phyloP scores from a whole-genome alignment of 2,113 vertebrate species.

The Pitta sordida region DNA sequence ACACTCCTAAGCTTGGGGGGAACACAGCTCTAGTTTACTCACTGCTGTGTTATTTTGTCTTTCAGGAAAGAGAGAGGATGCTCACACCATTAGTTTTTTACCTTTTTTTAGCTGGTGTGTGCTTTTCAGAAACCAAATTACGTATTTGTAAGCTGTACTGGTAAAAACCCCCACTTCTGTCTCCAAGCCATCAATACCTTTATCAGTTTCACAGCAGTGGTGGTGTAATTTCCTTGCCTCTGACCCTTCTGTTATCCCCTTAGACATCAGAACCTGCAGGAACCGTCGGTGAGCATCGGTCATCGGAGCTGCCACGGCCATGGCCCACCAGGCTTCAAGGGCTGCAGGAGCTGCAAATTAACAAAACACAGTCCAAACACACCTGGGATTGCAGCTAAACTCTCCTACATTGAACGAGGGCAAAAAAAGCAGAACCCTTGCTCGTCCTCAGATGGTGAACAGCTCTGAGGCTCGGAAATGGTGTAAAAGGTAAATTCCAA shows the following conservation, averaged over 20 bases:
- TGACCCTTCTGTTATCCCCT: constrained; percentile 77
- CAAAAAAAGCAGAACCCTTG: background rate
- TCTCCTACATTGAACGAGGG: background rate
- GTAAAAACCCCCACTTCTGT: background rate
- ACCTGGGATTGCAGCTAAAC: background rate
- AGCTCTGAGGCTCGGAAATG: background rate
- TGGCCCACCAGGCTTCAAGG: background rate
- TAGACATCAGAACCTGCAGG: constrained; percentile 86
- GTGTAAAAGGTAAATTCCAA: background rate
- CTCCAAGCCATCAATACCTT: constrained; percentile 67
- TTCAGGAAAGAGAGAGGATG: background rate
- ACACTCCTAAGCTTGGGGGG: background rate
- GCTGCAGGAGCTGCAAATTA: background rate
- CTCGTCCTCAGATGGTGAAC: background rate
- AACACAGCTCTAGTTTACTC: background rate
- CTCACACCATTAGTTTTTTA: background rate
- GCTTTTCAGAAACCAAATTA: background rate
- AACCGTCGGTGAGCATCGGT: constrained; percentile 85
- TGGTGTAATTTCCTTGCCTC: constrained; percentile 69
- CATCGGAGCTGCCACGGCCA: constrained; percentile 69
- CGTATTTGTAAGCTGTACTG: background rate
- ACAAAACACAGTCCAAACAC: background rate
- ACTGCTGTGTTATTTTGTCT: background rate
- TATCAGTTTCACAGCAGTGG: constrained; percentile 79
- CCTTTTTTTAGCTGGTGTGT: background rate